These are phyloP conservation scores for Desoria tigrina DNA, from an alignment of 2,888 invertebrate genomes.

Conservation along the genomic window DNA sequence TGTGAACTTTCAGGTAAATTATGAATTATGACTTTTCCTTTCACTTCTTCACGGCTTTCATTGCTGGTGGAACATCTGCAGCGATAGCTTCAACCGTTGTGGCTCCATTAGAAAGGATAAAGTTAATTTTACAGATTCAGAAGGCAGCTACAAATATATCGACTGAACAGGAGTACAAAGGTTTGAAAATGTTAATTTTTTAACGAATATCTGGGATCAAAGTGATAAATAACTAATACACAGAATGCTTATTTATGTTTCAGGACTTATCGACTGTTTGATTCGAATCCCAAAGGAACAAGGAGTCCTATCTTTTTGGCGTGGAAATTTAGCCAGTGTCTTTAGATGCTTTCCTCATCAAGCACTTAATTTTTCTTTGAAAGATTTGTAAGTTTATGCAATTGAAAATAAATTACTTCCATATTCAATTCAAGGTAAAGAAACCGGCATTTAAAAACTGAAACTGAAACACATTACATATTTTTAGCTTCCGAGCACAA, in stretches of 20 bases:
- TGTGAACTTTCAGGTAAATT: no score
- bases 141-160: slow-evolving; percentile 16
- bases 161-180: slow-evolving; percentile 19
- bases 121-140: slow-evolving; percentile 42
- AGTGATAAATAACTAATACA: background rate
- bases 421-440: background rate
- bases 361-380: slow-evolving; percentile 46
- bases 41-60: slow-evolving; percentile 31
- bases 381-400: slow-evolving; percentile 42
- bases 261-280: slow-evolving; percentile 32
- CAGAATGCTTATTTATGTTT: background rate
- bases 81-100: slow-evolving; percentile 37
- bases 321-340: slow-evolving; percentile 41
- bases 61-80: slow-evolving; percentile 37
- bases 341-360: slow-evolving; percentile 43
- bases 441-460: no score
- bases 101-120: slow-evolving; percentile 43
- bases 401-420: background rate
- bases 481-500: background rate
- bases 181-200: slow-evolving; percentile 8
- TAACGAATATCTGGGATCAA: background rate
- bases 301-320: slow-evolving; percentile 39
- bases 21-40: no score
- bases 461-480: background rate
- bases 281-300: slow-evolving; percentile 35